Conservation (phyloP, 2,888 invertebrate species). For the Vannuccia rotundouncinata region DNA sequence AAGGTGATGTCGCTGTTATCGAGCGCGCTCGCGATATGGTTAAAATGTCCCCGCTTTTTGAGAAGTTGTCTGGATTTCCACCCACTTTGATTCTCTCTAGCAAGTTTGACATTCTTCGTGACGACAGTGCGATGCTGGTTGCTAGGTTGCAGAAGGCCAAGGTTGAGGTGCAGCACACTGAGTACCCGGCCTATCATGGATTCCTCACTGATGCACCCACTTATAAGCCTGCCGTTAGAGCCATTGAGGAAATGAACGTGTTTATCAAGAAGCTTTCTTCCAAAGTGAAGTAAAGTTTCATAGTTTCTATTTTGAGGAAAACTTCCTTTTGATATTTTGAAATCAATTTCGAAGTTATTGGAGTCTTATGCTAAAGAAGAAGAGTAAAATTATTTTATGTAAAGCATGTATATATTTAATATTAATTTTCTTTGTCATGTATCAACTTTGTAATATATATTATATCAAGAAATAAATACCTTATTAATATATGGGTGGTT, state of each 20-base stretch:
- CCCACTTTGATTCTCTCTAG: conserved; percentile 53
- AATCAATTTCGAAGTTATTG: no score
- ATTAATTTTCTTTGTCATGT: no score
- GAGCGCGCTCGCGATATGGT: conserved; percentile 49
- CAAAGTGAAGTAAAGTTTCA: no score
- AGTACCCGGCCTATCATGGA: background rate
- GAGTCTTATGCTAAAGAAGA: no score
- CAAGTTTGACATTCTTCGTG: conserved; percentile 55
- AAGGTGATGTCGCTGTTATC: conserved; percentile 41
- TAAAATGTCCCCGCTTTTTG: conserved; percentile 49
- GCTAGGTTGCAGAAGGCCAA: background rate
- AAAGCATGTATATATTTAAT: no score
- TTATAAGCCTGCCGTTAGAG: background rate
- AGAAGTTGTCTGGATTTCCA: conserved; percentile 46
- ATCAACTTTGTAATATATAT: no score
- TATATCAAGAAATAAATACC: no score
- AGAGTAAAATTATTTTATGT: no score
- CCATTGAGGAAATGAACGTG: background rate
- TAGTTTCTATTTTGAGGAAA: no score
- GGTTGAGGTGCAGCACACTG: background rate
- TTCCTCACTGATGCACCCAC: conserved; percentile 1
- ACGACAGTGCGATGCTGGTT: conserved; percentile 55
- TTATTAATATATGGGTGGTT: no score
- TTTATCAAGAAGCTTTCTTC: conserved; percentile 38
- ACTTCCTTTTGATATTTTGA: no score